phyloP scores from a whole-genome alignment of 2,113 vertebrate species.

The Seriola rivoliana region DNA sequence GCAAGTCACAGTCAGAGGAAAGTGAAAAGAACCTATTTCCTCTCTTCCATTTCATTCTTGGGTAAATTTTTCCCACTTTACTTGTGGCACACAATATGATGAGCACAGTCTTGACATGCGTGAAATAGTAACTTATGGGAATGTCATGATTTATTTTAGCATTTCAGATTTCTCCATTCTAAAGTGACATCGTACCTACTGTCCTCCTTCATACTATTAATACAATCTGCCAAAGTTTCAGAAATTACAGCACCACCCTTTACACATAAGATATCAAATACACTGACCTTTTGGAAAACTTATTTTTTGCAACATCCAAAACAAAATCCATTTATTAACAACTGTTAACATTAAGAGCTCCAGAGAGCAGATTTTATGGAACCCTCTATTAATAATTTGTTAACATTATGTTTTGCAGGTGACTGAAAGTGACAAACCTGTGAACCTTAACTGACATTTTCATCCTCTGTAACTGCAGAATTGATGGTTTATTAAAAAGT shows the following conservation, averaged over 20 bases:
- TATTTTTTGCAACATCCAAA: background rate
- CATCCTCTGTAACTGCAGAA: background rate
- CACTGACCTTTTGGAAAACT: background rate
- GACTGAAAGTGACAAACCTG: background rate
- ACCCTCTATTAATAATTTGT: background rate
- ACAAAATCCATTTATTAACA: background rate
- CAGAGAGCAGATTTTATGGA: background rate
- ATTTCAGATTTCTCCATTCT: background rate
- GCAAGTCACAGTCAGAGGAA: background rate
- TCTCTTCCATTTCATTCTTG: background rate
- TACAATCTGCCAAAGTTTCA: background rate
- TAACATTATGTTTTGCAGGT: background rate
- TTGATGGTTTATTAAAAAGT: constrained; percentile 8
- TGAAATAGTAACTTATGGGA: background rate
- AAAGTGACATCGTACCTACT: background rate
- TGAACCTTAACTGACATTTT: constrained; percentile 1
- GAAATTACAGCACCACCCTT: background rate
- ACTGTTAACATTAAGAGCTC: background rate
- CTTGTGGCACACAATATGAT: background rate
- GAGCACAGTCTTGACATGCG: background rate
- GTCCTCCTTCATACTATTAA: background rate
- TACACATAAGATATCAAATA: background rate
- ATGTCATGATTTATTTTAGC: background rate
- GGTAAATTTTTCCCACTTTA: background rate
- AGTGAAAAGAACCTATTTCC: background rate